These are phyloP conservation scores for Drosophila pruinosa DNA, from an alignment of 1,140 invertebrate genomes.

Conservation along the genomic window DNA sequence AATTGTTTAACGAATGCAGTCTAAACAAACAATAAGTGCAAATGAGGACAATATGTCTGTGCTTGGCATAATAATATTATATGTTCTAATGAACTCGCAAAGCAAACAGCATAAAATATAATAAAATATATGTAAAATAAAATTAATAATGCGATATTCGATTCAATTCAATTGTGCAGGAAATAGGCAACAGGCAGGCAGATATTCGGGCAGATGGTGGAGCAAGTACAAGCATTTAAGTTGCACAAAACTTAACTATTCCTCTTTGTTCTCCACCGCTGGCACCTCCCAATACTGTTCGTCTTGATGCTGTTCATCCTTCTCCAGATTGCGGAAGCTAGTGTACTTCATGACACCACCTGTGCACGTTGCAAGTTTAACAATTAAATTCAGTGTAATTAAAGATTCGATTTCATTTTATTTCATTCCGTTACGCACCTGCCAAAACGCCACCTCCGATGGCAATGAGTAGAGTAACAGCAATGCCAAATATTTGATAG, in stretches of 20 bases:
- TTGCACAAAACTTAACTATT: slow-evolving; percentile 72
- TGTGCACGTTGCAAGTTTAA: slow-evolving; percentile 54
- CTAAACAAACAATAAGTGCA: slow-evolving; percentile 40
- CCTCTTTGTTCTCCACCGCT: slow-evolving; percentile 67
- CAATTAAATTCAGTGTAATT: not conserved
- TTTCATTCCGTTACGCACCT: slow-evolving; percentile 85
- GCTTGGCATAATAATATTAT: slow-evolving; percentile 37
- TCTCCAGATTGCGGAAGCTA: slow-evolving; percentile 83
- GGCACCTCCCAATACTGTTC: slow-evolving; percentile 85
- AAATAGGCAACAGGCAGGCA: not conserved
- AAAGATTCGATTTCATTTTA: not conserved
- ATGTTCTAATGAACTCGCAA: slow-evolving; percentile 4
- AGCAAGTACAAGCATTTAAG: slow-evolving; percentile 2
- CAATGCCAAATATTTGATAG: slow-evolving; percentile 90
- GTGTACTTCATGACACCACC: slow-evolving; percentile 83
- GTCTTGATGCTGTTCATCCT: slow-evolving; percentile 84
- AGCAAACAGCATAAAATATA: slow-evolving; percentile 1
- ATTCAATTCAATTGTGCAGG: slow-evolving; percentile 1
- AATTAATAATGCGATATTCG: slow-evolving; percentile 6
- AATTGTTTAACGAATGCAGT: slow-evolving; percentile 13
- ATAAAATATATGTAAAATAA: slow-evolving; percentile 2
- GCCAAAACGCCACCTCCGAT: slow-evolving; percentile 90
- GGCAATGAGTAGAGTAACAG: slow-evolving; percentile 88
- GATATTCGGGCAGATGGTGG: slow-evolving; percentile 21
- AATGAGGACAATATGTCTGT: slow-evolving; percentile 16